Percentiles rank a stretch among this genome's conserved stretches.
Evolutionary conservation across 2,888 invertebrate species (phyloP).

Genomic region (Zelleria hepariella): DNA sequence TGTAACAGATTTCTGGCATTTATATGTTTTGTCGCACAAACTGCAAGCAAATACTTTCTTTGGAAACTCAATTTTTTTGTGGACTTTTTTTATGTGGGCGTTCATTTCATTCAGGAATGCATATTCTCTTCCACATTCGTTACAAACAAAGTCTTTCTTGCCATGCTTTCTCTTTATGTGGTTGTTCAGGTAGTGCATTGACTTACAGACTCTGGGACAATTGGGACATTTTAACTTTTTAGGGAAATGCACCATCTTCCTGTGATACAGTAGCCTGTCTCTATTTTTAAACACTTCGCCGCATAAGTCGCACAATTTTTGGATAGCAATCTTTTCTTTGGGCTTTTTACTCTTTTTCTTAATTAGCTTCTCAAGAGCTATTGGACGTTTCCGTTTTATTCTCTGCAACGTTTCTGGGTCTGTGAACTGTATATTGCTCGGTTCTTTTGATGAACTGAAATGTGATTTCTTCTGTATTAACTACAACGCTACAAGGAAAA

Average conservation of each 20-base stretch:
- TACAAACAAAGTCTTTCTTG: slow-evolving; percentile 42
- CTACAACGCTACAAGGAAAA: slow-evolving; percentile 11
- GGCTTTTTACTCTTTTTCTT: slow-evolving; percentile 18
- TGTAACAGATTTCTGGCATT: slow-evolving; percentile 47
- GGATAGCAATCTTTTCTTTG: slow-evolving; percentile 14
- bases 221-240: slow-evolving; percentile 39
- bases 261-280: slow-evolving; percentile 38
- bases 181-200: slow-evolving; percentile 38
- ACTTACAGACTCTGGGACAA: slow-evolving; percentile 38
- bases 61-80: slow-evolving; percentile 32
- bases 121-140: slow-evolving; percentile 44
- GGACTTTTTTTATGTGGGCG: slow-evolving; percentile 42
- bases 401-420: slow-evolving; percentile 8
- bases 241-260: slow-evolving; percentile 35
- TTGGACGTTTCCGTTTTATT: slow-evolving; percentile 13
- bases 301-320: slow-evolving; percentile 52
- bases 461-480: slow-evolving; percentile 2
- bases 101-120: slow-evolving; percentile 44
- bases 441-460: slow-evolving; percentile 33
- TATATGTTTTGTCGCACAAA: slow-evolving; percentile 52
- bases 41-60: slow-evolving; percentile 42
- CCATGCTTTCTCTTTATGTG: slow-evolving; percentile 51
- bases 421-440: not conserved
- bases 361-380: slow-evolving; percentile 15
- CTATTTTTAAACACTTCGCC: slow-evolving; percentile 40